Base-by-base conservation (phyloP, 2,888 invertebrate species). In the Hedychridium roseum region DNA sequence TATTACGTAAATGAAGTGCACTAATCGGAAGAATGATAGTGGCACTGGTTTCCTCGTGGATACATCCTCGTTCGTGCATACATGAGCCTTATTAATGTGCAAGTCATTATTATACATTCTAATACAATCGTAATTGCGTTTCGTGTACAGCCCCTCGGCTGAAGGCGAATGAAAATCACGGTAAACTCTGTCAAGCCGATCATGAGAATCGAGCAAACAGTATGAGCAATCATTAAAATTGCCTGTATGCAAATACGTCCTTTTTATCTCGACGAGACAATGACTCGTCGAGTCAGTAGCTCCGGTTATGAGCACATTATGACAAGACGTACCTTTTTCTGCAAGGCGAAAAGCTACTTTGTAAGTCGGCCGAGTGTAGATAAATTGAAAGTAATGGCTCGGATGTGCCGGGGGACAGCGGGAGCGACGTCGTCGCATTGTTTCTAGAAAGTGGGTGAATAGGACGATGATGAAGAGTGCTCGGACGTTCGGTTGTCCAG, bases 71-170 rank as follows among this genome's bases (percentile, higher is more conserved):
- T 14, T 11, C 28, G 28, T 14, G 28, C n/a, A 14, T 28, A 28
- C 12, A n/a, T 28, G n/a, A 14, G 14, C n/a, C 14, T 28, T 32
- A 32, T 32, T 32, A 17, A 32, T 2, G 17, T 17, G 9, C 32
- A 16, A 16, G 16, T 14, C 12, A 7, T 14, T 36, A 50, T 44
- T 47, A 41, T 20, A 46, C 40, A 47, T 41, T 43, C 41, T 34
- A 54, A 54, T 50, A 17, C 28, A 35, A 16, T 21, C n/a, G 39
- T 34, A 47, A 54, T 38, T 43, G 17, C 43, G 41, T 26, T 36
- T 18, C 31, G n/a, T 12, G 20, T 27, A 9, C 28, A 17, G 30
- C 26, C 23, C 9, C 9, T 23, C 5, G n/a, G n/a, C n/a, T n/a
- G n/a, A 27, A 7, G n/a, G 9, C 27, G 12, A 27, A 7, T 12